Evolutionary conservation across 2,113 vertebrate genomes (phyloP).

Genomic region (Ailuropoda melanoleuca): DNA sequence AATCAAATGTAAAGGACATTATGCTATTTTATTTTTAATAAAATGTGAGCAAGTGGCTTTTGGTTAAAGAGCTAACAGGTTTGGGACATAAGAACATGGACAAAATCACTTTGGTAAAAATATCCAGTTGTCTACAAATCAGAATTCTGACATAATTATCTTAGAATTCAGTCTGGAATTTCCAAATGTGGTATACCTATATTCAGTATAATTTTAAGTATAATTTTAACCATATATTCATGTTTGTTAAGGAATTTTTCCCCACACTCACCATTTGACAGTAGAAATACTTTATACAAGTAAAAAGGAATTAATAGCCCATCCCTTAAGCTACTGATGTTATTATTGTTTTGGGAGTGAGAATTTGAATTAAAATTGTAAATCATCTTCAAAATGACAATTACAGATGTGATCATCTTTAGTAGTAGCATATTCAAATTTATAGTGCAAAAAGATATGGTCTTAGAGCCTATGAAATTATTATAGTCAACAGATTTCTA

Average conservation of each 20-base stretch:
- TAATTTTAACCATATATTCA: neutral
- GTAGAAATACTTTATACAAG: constrained; percentile 11
- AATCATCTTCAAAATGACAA: constrained; percentile 32
- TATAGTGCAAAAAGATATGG: neutral
- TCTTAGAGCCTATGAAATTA: neutral
- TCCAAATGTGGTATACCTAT: neutral
- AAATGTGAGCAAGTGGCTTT: constrained; percentile 17
- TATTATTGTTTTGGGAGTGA: neutral
- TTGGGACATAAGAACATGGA: neutral
- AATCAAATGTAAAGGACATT: neutral
- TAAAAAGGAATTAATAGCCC: neutral
- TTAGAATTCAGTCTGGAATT: neutral
- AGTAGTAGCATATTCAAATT: neutral
- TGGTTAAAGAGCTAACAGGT: neutral
- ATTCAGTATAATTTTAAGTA: neutral
- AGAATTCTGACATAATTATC: neutral
- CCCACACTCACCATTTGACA: neutral
- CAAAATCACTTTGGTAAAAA: neutral
- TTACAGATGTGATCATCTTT: neutral
- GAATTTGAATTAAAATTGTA: constrained; percentile 14
- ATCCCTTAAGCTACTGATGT: neutral
- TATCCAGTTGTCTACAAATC: neutral
- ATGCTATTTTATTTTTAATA: neutral
- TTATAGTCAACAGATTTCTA: neutral
- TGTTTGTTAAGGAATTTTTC: constrained; percentile 18